A percentile compares a stretch with the other conserved stretches of the same genome.
Conservation (phyloP, 2,113 vertebrate genomes). For the Suncus etruscus region DNA sequence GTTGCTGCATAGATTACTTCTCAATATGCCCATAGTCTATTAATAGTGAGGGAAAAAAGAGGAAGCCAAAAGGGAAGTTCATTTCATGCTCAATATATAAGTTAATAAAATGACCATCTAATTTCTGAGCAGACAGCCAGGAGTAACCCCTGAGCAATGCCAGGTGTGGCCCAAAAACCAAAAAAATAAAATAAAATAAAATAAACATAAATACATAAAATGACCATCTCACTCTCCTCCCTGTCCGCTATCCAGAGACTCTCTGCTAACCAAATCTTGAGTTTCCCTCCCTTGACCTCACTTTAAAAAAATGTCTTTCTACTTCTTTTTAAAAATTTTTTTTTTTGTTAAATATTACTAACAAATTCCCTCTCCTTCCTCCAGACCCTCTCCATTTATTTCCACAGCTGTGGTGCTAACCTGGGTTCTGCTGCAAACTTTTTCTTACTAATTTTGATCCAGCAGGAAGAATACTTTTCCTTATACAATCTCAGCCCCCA, state of each 20-base stretch:
- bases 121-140: too few relatives aligned
- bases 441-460: neutral
- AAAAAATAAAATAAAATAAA: too few relatives aligned
- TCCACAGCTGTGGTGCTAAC: neutral
- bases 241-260: neutral
- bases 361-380: neutral
- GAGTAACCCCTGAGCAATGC: too few relatives aligned
- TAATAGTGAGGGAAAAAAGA: conserved; percentile 60
- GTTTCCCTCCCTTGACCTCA: neutral
- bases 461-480: neutral
- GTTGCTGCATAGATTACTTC: conserved; percentile 34
- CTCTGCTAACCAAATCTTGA: neutral
- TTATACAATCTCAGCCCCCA: neutral
- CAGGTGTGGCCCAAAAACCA: too few relatives aligned
- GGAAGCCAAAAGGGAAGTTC: conserved; percentile 63
- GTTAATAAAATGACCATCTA: conserved; percentile 12
- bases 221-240: neutral
- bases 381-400: neutral
- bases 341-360: neutral
- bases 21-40: conserved; percentile 31
- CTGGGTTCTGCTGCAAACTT: neutral
- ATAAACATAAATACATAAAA: too few relatives aligned
- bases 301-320: neutral
- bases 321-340: too few relatives aligned
- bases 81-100: neutral